These are phyloP conservation scores for Drosophila gaucha DNA, from an alignment of 2,888 invertebrate genomes.

Conservation along the genomic window DNA sequence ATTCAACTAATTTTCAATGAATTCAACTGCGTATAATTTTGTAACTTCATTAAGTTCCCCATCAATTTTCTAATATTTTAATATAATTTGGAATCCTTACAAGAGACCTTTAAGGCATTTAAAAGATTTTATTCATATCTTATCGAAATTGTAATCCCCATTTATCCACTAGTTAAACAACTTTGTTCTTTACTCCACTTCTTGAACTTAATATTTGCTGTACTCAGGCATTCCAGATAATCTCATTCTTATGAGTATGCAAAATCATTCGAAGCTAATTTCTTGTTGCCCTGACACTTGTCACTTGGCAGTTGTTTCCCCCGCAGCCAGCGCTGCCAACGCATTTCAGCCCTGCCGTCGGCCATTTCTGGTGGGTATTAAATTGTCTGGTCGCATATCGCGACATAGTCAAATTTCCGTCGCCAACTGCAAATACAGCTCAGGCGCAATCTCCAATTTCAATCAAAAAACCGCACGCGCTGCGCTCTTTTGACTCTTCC, in stretches of 20 bases:
- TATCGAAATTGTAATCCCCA: neutral
- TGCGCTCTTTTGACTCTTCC: constrained; percentile 23
- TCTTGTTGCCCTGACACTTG: constrained; percentile 52
- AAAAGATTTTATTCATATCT: neutral
- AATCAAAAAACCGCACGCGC: constrained; percentile 74
- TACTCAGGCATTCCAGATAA: constrained; percentile 10
- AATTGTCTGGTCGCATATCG: constrained; percentile 75
- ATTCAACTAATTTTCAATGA: too few relatives aligned
- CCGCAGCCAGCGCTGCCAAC: constrained; percentile 34
- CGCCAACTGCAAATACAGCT: constrained; percentile 65
- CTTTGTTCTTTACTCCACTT: neutral
- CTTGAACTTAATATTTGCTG: constrained; percentile 4
- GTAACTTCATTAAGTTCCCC: too few relatives aligned
- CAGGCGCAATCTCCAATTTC: constrained; percentile 75
- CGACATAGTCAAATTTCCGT: constrained; percentile 76
- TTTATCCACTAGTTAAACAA: neutral
- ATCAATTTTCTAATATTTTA: too few relatives aligned
- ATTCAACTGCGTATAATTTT: too few relatives aligned
- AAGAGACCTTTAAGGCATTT: neutral
- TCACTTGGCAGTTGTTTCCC: constrained; percentile 39
- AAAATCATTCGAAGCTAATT: constrained; percentile 64
- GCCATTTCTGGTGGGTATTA: constrained; percentile 59
- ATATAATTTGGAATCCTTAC: neutral
- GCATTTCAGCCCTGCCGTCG: constrained; percentile 54
- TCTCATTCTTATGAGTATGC: constrained; percentile 15